These are phyloP conservation scores for Synergus japonicus DNA, from an alignment of 2,888 invertebrate genomes.

Conservation along the genomic window DNA sequence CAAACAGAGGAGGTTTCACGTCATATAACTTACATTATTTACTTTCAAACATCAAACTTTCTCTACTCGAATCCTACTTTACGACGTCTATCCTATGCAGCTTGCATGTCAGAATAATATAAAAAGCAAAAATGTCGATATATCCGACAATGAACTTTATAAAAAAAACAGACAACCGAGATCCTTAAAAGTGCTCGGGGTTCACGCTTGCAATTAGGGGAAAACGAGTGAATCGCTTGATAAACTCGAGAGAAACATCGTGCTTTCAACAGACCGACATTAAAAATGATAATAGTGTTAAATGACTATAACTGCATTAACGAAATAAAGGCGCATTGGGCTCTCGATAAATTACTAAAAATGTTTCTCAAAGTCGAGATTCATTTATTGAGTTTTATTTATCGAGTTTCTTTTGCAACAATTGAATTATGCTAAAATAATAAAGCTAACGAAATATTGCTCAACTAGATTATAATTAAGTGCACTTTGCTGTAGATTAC, in stretches of 20 bases:
- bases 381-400: not conserved
- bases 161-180: not conserved
- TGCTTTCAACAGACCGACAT: not conserved
- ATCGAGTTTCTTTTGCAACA: slow-evolving; percentile 1
- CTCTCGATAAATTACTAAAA: slow-evolving; percentile 16
- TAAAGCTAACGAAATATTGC: slow-evolving; percentile 10
- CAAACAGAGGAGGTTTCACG: not conserved
- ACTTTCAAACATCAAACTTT: slow-evolving; percentile 5
- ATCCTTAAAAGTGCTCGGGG: not conserved
- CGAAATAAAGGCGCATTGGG: not conserved
- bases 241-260: slow-evolving; percentile 8
- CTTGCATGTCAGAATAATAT: slow-evolving; percentile 18
- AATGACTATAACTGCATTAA: not conserved
- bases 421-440: slow-evolving; percentile 15
- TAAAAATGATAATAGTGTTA: not conserved
- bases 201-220: slow-evolving; percentile 40
- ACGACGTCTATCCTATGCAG: not conserved
- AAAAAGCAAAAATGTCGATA: not conserved
- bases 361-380: not conserved
- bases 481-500: not conserved
- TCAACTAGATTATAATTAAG: slow-evolving; percentile 11
- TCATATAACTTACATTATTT: slow-evolving; percentile 6
- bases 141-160: not conserved
- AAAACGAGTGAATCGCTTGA: slow-evolving; percentile 34
- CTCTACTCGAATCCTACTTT: not conserved